phyloP scores from a whole-genome alignment of 2,888 invertebrate genomes.

The Schrankia costaestrigalis region DNA sequence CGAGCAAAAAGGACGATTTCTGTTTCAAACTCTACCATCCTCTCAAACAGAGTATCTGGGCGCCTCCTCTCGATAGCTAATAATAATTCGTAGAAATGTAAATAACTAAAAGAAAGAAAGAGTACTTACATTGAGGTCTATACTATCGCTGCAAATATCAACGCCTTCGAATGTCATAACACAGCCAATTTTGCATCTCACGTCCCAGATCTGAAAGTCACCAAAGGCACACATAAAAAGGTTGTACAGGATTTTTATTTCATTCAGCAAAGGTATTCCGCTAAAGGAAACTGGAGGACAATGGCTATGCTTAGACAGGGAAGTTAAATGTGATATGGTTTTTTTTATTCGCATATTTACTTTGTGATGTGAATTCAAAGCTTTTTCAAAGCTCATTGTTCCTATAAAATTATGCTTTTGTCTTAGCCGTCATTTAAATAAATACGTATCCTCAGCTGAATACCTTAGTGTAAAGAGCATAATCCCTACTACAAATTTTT shows the following conservation, averaged over 20 bases:
- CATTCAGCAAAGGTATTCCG: constrained; percentile 4
- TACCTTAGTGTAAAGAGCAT: too few species aligned
- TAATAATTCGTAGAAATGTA: too few species aligned
- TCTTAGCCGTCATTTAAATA: too few species aligned
- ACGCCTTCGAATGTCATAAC: constrained; percentile 80
- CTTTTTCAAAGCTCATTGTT: not conserved
- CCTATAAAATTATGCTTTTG: too few species aligned
- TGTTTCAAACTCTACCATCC: too few species aligned
- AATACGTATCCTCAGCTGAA: too few species aligned
- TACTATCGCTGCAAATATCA: constrained; percentile 77
- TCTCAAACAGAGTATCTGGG: too few species aligned
- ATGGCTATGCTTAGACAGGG: constrained; percentile 1
- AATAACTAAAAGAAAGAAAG: too few species aligned
- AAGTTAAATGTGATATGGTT: constrained; percentile 9
- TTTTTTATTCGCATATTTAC: constrained; percentile 7
- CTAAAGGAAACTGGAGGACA: constrained; percentile 11
- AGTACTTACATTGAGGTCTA: constrained; percentile 78
- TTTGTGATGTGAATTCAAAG: constrained; percentile 1
- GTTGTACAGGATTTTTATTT: constrained; percentile 10
- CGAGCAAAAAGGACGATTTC: too few species aligned
- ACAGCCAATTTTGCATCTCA: constrained; percentile 71
- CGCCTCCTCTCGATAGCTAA: too few species aligned
- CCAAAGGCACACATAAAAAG: constrained; percentile 6
- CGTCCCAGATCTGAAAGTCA: constrained; percentile 79
- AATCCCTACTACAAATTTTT: too few species aligned